Evolutionary conservation across 1,140 invertebrate genomes (phyloP), one percentile per base, ranked within the genome.

Genomic region (Nylanderia fulva): DNA sequence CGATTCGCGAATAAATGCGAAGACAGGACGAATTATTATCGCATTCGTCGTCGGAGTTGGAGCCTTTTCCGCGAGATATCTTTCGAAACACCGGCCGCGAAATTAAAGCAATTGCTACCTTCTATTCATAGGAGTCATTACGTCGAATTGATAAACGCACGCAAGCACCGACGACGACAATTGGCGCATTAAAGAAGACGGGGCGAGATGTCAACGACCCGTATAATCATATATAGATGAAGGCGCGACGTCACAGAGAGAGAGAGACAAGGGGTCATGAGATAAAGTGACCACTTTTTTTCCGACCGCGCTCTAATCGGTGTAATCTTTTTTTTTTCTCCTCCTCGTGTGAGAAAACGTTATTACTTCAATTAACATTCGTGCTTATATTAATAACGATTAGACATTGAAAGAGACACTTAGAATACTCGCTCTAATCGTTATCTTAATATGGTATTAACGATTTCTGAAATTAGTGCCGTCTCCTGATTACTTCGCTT

Each of bases 61-160:
- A n/a, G n/a, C 66, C 52, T 21, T 66, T 79, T 79, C 66, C 72
- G 48, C 11, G 54, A 13, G 24, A 72, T n/a, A n/a, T 82, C 66
- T 82, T 82, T 72, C 66, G 33, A 60, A 82, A 82, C 52, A n/a
- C 39, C 54, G 39, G 11, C 13, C 52, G 56, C 66, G 27, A 72
- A 82, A 82, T 82, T 82, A 82, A 82, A 60, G 66, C 77, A 82
- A 82, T 82, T 82, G 77, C 66, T 72, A 60, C 27, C 66, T 72
- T 72, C 77, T 72, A 82, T 82, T 82, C 77, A 82, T 60, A 82
- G 66, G 66, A 72, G 54, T 27, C 77, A 82, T 82, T 72, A 71
- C 66, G 52, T 82, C 77, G 39, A 72, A 82, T 82, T 82, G 77
- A 82, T 82, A 82, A 82, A 82, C 36, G 77, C 77, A 82, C 77